Evolutionary conservation across 2,113 vertebrate genomes (phyloP).

Genomic region (Tretioscincus oriximinensis): DNA sequence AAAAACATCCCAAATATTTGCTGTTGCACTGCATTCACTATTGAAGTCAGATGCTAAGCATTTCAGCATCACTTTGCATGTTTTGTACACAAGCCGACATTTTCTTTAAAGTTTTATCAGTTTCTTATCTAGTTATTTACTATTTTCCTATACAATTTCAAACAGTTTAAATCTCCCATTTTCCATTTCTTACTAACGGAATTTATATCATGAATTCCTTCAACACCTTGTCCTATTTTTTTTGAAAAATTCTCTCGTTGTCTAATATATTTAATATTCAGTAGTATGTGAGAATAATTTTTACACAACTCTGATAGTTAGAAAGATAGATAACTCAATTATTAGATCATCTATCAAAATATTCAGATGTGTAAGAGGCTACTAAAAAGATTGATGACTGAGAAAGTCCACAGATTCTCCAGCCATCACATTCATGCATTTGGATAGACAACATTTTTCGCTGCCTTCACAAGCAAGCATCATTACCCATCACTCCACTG

Average conservation of each 20-base stretch:
- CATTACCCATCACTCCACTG: constrained; percentile 97
- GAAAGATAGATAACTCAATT: constrained; percentile 99
- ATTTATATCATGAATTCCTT: constrained; percentile 69
- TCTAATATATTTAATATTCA: constrained; percentile 98
- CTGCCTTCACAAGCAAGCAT: constrained; percentile 96
- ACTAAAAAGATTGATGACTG: constrained; percentile 96
- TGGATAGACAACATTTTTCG: constrained; percentile 90
- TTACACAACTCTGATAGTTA: constrained; percentile 98
- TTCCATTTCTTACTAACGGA: constrained; percentile 55
- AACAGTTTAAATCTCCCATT: constrained; percentile 10
- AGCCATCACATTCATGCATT: constrained; percentile 92
- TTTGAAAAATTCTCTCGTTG: constrained; percentile 87
- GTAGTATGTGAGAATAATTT: constrained; percentile 96
- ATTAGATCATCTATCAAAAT: constrained; percentile 96
- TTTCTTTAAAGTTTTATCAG: constrained; percentile 28
- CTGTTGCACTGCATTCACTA: constrained; percentile 36
- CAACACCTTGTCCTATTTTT: constrained; percentile 71
- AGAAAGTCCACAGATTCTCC: constrained; percentile 89
- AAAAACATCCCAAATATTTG: constrained; percentile 23
- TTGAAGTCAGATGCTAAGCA: constrained; percentile 32
- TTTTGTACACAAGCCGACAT: constrained; percentile 41
- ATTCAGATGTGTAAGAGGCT: constrained; percentile 88
- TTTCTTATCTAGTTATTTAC: constrained; percentile 22
- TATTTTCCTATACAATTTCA: constrained; percentile 22
- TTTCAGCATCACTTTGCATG: constrained; percentile 43